phyloP scores from a whole-genome alignment of 2,797 vertebrate species.

The Coregonus ussuriensis region DNA sequence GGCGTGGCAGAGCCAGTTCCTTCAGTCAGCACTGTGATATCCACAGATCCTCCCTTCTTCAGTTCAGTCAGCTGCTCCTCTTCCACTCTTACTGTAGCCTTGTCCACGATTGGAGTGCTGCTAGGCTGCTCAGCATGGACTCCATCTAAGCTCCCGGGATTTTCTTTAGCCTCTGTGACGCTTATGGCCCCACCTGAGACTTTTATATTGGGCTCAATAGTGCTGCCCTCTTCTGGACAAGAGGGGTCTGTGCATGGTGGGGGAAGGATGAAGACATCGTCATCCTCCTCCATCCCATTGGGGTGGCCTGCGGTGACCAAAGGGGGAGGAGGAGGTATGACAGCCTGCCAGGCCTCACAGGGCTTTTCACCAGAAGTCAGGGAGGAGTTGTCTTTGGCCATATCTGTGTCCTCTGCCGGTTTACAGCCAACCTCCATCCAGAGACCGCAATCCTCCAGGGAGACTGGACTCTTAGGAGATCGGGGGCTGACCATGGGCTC shows the following conservation, averaged over 20 bases:
- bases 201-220: neutral
- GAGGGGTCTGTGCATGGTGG: constrained; percentile 9
- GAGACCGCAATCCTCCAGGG: constrained; percentile 34
- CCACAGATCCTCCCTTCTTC: neutral
- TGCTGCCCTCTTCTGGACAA: constrained; percentile 48
- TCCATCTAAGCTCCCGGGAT: constrained; percentile 63
- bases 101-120: constrained; percentile 24
- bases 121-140: constrained; percentile 50
- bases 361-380: neutral
- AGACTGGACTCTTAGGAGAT: constrained; percentile 9
- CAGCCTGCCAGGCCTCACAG: neutral
- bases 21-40: constrained; percentile 13
- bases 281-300: constrained; percentile 21
- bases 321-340: neutral
- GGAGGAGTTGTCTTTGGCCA: neutral
- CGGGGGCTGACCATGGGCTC: constrained; percentile 11
- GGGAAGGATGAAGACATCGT: constrained; percentile 45
- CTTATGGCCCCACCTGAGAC: constrained; percentile 47
- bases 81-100: neutral
- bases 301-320: neutral
- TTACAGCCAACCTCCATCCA: constrained; percentile 48
- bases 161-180: constrained; percentile 63
- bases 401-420: neutral
- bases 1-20: constrained; percentile 15
- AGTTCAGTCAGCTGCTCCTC: neutral